Percentiles rank a stretch among this genome's conserved stretches.
These are phyloP conservation scores for Venturia canescens DNA, from an alignment of 1,140 invertebrate species.

Conservation along the genomic window DNA sequence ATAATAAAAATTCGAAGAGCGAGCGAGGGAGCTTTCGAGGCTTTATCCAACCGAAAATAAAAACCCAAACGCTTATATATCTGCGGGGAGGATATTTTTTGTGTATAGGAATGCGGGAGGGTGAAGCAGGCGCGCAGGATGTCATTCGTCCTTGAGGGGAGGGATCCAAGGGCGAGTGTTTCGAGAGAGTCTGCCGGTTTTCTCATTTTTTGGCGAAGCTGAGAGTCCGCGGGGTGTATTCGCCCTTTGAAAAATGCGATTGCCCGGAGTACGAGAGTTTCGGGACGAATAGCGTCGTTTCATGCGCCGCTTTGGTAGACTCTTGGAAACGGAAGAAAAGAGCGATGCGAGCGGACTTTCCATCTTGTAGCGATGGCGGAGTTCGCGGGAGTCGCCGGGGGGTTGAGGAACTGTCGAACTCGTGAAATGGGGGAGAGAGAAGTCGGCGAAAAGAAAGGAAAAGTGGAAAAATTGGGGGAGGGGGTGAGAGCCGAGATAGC, in stretches of 20 bases:
- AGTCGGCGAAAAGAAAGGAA: constrained; percentile 21
- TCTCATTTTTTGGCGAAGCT: constrained; percentile 30
- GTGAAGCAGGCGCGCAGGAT: background rate
- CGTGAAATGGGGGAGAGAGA: constrained; percentile 39
- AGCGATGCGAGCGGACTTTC: constrained; percentile 29
- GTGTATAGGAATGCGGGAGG: too few species aligned
- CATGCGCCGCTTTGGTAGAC: constrained; percentile 31
- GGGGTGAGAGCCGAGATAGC: constrained; percentile 36
- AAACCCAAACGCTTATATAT: too few species aligned
- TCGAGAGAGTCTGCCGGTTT: background rate
- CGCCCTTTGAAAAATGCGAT: constrained; percentile 20
- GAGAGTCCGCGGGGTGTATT: constrained; percentile 10
- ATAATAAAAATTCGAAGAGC: constrained; percentile 37
- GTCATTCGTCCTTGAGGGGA: background rate
- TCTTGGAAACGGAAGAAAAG: constrained; percentile 47
- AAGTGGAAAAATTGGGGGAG: constrained; percentile 36
- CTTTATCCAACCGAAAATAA: too few species aligned
- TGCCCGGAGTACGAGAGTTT: background rate
- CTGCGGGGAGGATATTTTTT: background rate
- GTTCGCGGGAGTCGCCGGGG: background rate
- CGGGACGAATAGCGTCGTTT: background rate
- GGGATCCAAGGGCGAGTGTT: too few species aligned
- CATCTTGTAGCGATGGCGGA: constrained; percentile 7
- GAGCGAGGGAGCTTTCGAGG: background rate
- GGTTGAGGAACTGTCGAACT: constrained; percentile 43